A percentile compares a stretch with the other conserved stretches of the same genome.
phyloP scores from a whole-genome alignment of 30 jellyfish, hydroid and myxozoan species.

The Pseudorhiza aurosa region DNA sequence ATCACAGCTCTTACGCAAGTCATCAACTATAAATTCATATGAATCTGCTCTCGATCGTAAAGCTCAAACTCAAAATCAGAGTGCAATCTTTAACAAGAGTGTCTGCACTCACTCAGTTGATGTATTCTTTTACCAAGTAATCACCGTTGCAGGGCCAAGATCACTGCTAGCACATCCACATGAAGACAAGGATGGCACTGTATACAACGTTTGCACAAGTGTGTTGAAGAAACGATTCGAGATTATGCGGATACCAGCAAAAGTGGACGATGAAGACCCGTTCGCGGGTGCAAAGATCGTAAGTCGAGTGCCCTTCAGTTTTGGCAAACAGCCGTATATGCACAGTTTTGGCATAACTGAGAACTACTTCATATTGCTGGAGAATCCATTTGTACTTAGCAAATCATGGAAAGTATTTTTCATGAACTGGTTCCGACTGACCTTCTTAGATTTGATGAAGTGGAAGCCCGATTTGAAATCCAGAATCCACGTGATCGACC shows the following conservation, averaged over 20 bases:
- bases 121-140: not conserved
- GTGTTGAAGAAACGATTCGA: conserved; percentile 30
- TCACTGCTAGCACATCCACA: conserved; percentile 75
- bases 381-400: conserved; percentile 56
- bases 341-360: conserved; percentile 79
- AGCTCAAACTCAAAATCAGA: too few relatives aligned
- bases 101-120: not conserved
- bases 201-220: conserved; percentile 39
- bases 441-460: conserved; percentile 68
- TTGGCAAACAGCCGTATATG: conserved; percentile 54
- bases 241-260: conserved; percentile 48
- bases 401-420: conserved; percentile 13
- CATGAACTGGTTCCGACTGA: conserved; percentile 59
- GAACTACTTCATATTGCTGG: conserved; percentile 64
- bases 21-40: too few relatives aligned
- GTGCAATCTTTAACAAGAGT: not conserved
- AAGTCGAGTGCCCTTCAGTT: conserved; percentile 53
- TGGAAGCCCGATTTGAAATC: conserved; percentile 73
- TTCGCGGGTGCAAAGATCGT: conserved; percentile 58
- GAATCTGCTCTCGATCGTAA: too few relatives aligned
- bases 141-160: conserved; percentile 65
- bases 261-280: conserved; percentile 5
- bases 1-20: too few relatives aligned
- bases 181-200: conserved; percentile 35
- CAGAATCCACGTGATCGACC: conserved; percentile 63